These are phyloP conservation scores for Hippocampus comes DNA, from an alignment of 2,113 vertebrate species.

Conservation along the genomic window DNA sequence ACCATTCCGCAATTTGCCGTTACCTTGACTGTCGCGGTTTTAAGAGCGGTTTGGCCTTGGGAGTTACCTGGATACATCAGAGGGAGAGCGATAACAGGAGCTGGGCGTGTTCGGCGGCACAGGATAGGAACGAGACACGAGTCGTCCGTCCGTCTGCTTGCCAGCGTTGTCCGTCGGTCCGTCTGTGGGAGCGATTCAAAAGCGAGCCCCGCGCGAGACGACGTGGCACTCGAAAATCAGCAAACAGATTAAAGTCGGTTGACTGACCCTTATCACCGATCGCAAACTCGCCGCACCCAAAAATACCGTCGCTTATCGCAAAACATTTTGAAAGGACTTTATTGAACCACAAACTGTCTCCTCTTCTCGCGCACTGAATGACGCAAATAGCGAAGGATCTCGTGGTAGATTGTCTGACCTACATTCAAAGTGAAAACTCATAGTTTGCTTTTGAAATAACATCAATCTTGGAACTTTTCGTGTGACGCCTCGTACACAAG, in stretches of 20 bases:
- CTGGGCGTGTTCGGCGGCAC: constrained; percentile 3
- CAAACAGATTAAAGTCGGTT: neutral
- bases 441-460: too few relatives aligned
- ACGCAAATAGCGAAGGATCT: too few relatives aligned
- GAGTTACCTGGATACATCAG: constrained; percentile 82
- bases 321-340: neutral
- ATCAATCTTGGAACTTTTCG: too few relatives aligned
- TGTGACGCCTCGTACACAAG: too few relatives aligned
- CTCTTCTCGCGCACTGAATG: too few relatives aligned
- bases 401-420: too few relatives aligned
- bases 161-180: constrained; percentile 38
- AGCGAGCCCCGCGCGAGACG: neutral
- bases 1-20: constrained; percentile 72
- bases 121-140: constrained; percentile 3
- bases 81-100: constrained; percentile 71
- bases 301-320: neutral
- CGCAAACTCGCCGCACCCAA: neutral
- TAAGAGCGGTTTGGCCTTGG: constrained; percentile 78
- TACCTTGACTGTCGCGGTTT: constrained; percentile 80
- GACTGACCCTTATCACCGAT: neutral
- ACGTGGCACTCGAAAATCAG: neutral
- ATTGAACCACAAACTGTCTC: neutral
- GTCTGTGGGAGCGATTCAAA: constrained; percentile 10
- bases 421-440: too few relatives aligned
- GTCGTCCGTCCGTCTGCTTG: constrained; percentile 52